Evolutionary conservation across 2,113 vertebrate species (phyloP).

Genomic region (Myotis brandtii): DNA sequence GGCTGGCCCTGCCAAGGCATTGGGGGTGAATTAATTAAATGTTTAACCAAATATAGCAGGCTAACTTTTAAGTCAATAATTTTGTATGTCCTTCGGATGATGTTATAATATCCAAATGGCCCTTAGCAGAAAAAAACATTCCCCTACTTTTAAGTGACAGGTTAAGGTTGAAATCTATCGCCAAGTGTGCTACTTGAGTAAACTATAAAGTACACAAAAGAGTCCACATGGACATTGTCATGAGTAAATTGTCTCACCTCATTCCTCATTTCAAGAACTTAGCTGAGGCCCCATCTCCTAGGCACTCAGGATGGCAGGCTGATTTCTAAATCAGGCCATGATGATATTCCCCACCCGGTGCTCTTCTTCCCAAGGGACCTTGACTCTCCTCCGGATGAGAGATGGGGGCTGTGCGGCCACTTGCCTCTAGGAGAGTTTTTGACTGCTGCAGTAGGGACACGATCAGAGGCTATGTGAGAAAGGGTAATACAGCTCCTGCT

Average conservation of each 20-base stretch:
- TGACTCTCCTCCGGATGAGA: neutral
- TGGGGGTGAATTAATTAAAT: no score
- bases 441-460: neutral
- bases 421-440: neutral
- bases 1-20: no score
- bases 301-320: neutral
- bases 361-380: neutral
- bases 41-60: no score
- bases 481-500: neutral
- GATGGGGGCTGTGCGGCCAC: neutral
- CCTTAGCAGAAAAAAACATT: no score
- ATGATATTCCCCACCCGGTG: accelerated
- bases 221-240: neutral
- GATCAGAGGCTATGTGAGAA: neutral
- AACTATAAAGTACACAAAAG: neutral
- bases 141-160: neutral
- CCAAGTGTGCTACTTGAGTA: neutral
- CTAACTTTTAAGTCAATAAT: no score
- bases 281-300: neutral
- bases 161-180: neutral
- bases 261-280: neutral
- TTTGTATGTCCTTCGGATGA: no score
- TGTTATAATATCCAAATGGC: no score
- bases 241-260: neutral
- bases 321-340: neutral